Evolutionary conservation across 53 echinoderm and acorn worm genomes (phyloP), one percentile per base, ranked within the genome.

Genomic region (Patiria pectinifera): DNA sequence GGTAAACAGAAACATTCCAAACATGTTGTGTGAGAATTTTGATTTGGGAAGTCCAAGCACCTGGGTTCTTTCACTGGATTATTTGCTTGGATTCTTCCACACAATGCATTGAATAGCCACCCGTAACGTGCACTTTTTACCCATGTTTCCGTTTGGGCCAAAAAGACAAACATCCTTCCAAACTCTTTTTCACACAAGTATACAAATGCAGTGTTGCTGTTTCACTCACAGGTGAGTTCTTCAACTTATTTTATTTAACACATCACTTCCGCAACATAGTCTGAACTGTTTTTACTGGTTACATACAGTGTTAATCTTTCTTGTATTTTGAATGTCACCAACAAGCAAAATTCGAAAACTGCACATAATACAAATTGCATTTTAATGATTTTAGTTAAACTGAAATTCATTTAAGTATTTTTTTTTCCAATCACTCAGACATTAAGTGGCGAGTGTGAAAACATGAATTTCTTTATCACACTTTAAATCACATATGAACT

Each of bases 1-100:
- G 45, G 63, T 59, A 90, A 66, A 89, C 70, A 85, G 80, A 80
- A 78, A 90, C 90, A 90, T 80, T 90, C 81, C 90, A 80, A 66
- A 84, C 90, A 80, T 69, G 81, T 81, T 80, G 90, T 80, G 80
- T 77, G 87, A 87, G 87, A 87, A 87, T 26, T 87, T 26, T 59
- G 21, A 48, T 72, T 87, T 77, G 48, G 81, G 81, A 66, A 80
- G 90, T 69, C 90, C 49, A 69, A 80, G 69, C 48, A 80, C 80
- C 90, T 25, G 19, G 10, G 80, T 58, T 66, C 90, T 90, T 81
- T 90, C 66, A 69, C 19, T 24, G 63, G 63, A 90, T 90, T 90
- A 90, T 61, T 49, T 78, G 88, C 88, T 88, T 88, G 78, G 43
- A 62, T 78, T 88, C 88, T 14, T 88, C 47, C 78, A 45, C 46